These are phyloP conservation scores for Misgurnus mizolepis DNA, from an alignment of 2,113 vertebrate genomes.

Conservation along the genomic window DNA sequence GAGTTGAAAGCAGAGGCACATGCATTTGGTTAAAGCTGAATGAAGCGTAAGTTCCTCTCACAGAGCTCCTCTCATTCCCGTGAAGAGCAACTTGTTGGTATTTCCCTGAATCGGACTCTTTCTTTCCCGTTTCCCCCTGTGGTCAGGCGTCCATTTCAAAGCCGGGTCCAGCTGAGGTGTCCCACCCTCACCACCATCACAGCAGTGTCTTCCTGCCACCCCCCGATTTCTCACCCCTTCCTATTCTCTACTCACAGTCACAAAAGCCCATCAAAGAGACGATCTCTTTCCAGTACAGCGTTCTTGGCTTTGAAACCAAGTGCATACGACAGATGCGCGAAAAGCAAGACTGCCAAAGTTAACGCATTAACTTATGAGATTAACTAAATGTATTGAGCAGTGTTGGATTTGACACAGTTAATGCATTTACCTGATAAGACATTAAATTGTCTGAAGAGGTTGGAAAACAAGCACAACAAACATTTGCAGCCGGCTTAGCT, in stretches of 20 bases:
- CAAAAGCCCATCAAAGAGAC: slow-evolving; percentile 29
- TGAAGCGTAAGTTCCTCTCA: neutral
- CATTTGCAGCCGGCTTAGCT: neutral
- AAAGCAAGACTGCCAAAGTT: slow-evolving; percentile 2
- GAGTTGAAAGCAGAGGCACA: slow-evolving; percentile 26
- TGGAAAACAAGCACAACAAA: neutral
- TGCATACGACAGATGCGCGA: neutral
- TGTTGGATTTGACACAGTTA: slow-evolving; percentile 13
- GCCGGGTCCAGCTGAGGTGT: slow-evolving; percentile 51
- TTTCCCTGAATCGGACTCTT: slow-evolving; percentile 26
- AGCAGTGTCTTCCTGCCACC: slow-evolving; percentile 56
- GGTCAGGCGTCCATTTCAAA: slow-evolving; percentile 52
- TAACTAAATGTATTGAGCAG: slow-evolving; percentile 15
- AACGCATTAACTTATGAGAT: slow-evolving; percentile 6
- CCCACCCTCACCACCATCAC: slow-evolving; percentile 39
- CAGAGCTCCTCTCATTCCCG: slow-evolving; percentile 8
- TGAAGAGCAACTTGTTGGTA: slow-evolving; percentile 27
- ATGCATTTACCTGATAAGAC: slow-evolving; percentile 6
- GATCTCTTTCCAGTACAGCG: neutral
- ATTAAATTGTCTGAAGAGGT: slow-evolving; percentile 2
- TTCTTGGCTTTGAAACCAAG: slow-evolving; percentile 8
- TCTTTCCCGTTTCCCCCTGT: slow-evolving; percentile 11
- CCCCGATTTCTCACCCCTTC: slow-evolving; percentile 29
- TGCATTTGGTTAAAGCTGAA: slow-evolving; percentile 38
- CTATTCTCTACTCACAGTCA: slow-evolving; percentile 26